Evolutionary conservation across 2,888 invertebrate genomes (phyloP).

Genomic region (Junonia oenone): DNA sequence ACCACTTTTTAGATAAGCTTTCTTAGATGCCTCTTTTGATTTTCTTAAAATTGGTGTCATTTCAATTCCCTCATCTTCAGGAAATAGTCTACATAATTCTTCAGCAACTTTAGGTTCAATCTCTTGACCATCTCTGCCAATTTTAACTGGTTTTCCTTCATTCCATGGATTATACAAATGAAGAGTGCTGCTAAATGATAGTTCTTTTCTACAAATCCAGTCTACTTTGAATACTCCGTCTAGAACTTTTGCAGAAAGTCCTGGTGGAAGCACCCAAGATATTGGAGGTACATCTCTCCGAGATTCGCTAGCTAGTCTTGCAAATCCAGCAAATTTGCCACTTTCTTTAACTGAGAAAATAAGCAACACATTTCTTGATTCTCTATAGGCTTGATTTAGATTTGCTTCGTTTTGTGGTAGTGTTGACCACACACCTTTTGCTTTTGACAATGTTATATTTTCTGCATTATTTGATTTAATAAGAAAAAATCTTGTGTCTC

Average conservation of each 20-base stretch:
- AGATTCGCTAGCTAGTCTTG: conserved; percentile 92
- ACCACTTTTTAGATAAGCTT: conserved; percentile 75
- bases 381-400: conserved; percentile 95
- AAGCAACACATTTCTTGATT: conserved; percentile 94
- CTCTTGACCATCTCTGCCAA: conserved; percentile 99
- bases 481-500: conserved; percentile 96
- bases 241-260: conserved; percentile 93
- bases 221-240: conserved; percentile 98
- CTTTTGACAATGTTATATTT: conserved; percentile 96
- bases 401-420: conserved; percentile 97
- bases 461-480: conserved; percentile 99
- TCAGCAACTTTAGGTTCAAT: conserved; percentile 97
- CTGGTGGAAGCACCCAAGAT: conserved; percentile 96
- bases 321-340: conserved; percentile 96
- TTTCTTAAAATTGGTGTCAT: conserved; percentile 91
- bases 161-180: conserved; percentile 99
- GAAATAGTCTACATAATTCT: conserved; percentile 95
- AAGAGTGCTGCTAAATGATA: conserved; percentile 94
- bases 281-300: conserved; percentile 93
- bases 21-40: conserved; percentile 90
- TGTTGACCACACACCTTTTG: conserved; percentile 98
- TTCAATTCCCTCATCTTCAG: conserved; percentile 94
- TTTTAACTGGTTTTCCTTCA: conserved; percentile 98
- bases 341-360: conserved; percentile 99
- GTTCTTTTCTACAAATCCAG: conserved; percentile 97